These are phyloP conservation scores for Torymus auratus DNA, from an alignment of 2,888 invertebrate species.

Conservation along the genomic window DNA sequence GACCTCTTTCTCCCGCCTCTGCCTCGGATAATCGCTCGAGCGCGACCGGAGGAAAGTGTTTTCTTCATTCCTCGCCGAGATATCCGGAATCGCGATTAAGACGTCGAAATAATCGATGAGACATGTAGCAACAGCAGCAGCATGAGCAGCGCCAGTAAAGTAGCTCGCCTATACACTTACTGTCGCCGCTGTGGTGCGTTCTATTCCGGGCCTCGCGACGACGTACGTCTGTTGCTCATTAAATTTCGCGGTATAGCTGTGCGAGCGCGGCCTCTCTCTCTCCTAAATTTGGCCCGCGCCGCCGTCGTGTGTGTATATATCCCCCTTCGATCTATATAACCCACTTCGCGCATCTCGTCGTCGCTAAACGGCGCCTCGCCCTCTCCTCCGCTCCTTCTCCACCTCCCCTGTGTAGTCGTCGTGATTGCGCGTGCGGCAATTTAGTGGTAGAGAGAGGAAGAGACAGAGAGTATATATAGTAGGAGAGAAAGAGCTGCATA, in stretches of 20 bases:
- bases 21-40: neutral
- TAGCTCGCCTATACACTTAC: no score
- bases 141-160: no score
- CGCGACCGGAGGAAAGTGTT: neutral
- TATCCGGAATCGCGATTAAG: conserved; percentile 24
- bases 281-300: conserved; percentile 75
- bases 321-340: conserved; percentile 64
- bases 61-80: neutral
- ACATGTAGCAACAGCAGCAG: no score
- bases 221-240: conserved; percentile 75
- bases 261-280: conserved; percentile 70
- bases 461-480: neutral
- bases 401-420: neutral
- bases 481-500: conserved; percentile 5
- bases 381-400: neutral
- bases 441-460: neutral
- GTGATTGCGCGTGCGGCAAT: conserved; percentile 13
- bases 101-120: conserved; percentile 18
- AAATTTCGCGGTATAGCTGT: conserved; percentile 70
- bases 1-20: conserved; percentile 13
- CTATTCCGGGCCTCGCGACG: conserved; percentile 27
- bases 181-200: neutral
- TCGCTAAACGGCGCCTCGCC: conserved; percentile 3
- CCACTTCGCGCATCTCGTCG: neutral
- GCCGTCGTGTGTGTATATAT: conserved; percentile 37